Percentiles rank a stretch among this genome's conserved stretches.
Evolutionary conservation across 2,888 invertebrate species (phyloP).

Genomic region (Pardosa pseudoannulata): DNA sequence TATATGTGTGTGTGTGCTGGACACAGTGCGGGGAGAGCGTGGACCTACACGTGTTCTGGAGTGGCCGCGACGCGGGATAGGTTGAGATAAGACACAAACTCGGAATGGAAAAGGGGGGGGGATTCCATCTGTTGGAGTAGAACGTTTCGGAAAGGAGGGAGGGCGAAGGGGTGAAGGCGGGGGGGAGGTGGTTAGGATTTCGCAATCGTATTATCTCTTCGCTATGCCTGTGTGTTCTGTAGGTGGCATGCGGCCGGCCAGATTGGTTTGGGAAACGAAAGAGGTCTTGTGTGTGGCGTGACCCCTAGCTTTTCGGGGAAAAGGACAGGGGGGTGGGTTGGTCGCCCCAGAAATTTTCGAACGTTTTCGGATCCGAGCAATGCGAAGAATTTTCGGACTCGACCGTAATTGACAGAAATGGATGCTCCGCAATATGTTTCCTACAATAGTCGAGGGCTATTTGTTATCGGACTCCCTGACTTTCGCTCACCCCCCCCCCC

Average conservation of each 20-base stretch:
- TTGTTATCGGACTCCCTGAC: neutral
- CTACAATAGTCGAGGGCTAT: neutral
- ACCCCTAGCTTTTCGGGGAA: neutral
- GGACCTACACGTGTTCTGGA: slow-evolving; percentile 58
- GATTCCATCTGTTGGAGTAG: slow-evolving; percentile 48
- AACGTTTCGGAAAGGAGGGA: slow-evolving; percentile 1
- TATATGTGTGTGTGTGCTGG: slow-evolving; percentile 6
- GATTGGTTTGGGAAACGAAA: neutral
- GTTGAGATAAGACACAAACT: slow-evolving; percentile 68
- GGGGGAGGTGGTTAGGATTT: neutral
- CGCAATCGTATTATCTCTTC: slow-evolving; percentile 59
- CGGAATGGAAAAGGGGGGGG: slow-evolving; percentile 2
- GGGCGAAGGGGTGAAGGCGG: neutral
- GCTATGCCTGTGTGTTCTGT: slow-evolving; percentile 5
- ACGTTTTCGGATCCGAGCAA: slow-evolving; percentile 6
- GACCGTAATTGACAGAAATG: slow-evolving; percentile 15
- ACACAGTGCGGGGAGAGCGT: neutral
- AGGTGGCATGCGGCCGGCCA: neutral
- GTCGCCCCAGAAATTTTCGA: neutral
- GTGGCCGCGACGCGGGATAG: slow-evolving; percentile 41
- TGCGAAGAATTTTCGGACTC: neutral
- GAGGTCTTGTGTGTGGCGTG: neutral
- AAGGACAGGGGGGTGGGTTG: neutral
- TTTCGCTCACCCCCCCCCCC: neutral
- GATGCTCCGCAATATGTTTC: slow-evolving; percentile 5